A percentile compares a stretch with the other conserved stretches of the same genome.
phyloP scores from a whole-genome alignment of 2,797 vertebrate genomes.

The Acropternis orthonyx region DNA sequence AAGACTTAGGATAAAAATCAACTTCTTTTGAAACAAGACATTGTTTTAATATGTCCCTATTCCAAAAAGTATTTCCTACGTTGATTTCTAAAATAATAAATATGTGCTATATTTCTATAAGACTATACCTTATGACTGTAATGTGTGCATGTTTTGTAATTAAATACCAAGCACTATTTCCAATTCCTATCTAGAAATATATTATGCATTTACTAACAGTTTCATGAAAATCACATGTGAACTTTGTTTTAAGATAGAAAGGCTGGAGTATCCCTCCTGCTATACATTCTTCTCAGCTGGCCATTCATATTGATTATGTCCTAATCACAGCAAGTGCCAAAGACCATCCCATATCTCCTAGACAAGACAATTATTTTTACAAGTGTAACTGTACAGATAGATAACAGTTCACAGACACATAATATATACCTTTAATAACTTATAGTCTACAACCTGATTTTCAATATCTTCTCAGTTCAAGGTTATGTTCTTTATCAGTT shows the following conservation, averaged over 20 bases:
- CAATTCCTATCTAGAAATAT: background rate
- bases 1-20: background rate
- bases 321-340: background rate
- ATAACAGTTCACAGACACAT: background rate
- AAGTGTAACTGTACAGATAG: background rate
- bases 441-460: background rate
- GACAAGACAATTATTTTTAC: background rate
- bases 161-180: background rate
- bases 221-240: background rate
- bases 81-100: background rate
- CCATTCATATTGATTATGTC: background rate
- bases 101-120: background rate
- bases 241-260: background rate
- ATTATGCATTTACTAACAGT: background rate
- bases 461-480: background rate
- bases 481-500: background rate
- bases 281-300: background rate
- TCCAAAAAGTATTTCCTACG: background rate
- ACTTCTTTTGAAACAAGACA: background rate
- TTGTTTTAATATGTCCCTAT: background rate
- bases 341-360: background rate
- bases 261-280: background rate
- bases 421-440: background rate
- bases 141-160: background rate
- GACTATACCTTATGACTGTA: background rate